phyloP scores from a whole-genome alignment of 2,888 invertebrate species.

The Melipona beecheii region DNA sequence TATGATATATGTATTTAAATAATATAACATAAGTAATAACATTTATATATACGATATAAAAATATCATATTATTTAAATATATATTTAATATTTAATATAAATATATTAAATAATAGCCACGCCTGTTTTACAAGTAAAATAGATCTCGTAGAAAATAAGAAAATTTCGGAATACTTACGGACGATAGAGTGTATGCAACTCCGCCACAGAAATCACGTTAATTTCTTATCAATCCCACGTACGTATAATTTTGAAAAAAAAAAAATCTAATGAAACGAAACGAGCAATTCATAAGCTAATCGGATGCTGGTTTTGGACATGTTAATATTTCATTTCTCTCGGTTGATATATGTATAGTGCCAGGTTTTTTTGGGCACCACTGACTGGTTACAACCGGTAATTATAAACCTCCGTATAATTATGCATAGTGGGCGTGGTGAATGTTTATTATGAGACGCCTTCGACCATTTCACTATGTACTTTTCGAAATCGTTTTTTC shows the following conservation, averaged over 20 bases:
- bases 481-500: slow-evolving; percentile 58
- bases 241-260: not conserved
- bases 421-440: slow-evolving; percentile 76
- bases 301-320: slow-evolving; percentile 52
- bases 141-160: no score
- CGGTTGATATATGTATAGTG: slow-evolving; percentile 49
- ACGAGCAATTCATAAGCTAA: slow-evolving; percentile 46
- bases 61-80: no score
- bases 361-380: slow-evolving; percentile 56
- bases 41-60: no score
- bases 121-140: no score
- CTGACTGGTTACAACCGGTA: slow-evolving; percentile 64
- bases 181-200: no score
- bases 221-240: not conserved
- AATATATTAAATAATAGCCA: no score
- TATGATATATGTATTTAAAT: no score
- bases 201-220: no score
- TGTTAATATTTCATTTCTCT: slow-evolving; percentile 58
- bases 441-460: slow-evolving; percentile 65
- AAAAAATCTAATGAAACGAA: not conserved
- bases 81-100: no score
- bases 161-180: no score
- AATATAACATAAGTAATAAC: no score
- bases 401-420: slow-evolving; percentile 72
- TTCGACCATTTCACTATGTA: slow-evolving; percentile 47